These are phyloP conservation scores for Sitobion miscanthi DNA, from an alignment of 1,140 invertebrate genomes.

Conservation along the genomic window DNA sequence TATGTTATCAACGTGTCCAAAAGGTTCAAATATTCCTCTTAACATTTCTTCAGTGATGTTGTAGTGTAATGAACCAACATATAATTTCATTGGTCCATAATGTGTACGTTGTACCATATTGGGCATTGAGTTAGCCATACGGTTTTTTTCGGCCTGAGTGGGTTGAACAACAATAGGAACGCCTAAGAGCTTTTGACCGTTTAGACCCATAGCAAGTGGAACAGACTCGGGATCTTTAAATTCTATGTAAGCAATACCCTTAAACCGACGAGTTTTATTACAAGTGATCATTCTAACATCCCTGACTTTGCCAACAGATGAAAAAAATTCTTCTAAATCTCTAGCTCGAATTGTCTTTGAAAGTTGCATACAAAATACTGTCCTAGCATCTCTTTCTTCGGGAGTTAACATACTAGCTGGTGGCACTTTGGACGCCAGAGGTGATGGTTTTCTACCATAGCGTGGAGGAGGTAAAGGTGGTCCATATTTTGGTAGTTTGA, in stretches of 20 bases:
- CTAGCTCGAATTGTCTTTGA: conserved; percentile 92
- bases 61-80: conserved; percentile 97
- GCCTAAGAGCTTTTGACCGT: conserved; percentile 94
- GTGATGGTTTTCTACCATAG: conserved; percentile 62
- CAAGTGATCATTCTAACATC: conserved; percentile 99
- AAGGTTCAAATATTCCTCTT: conserved; percentile 97
- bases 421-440: conserved; percentile 64
- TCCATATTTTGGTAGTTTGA: conserved; percentile 56
- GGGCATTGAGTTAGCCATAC: conserved; percentile 85
- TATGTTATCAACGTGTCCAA: conserved; percentile 98
- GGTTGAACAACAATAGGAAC: conserved; percentile 98
- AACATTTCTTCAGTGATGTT: conserved; percentile 99
- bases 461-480: conserved; percentile 63
- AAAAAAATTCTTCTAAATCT: conserved; percentile 99
- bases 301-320: conserved; percentile 94
- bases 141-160: conserved; percentile 98
- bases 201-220: conserved; percentile 92
- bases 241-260: conserved; percentile 99
- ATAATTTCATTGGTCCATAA: conserved; percentile 92
- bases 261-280: conserved; percentile 97
- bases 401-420: conserved; percentile 81
- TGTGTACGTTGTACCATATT: conserved; percentile 80
- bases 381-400: conserved; percentile 96
- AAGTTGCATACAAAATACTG: conserved; percentile 97
- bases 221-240: conserved; percentile 98